Evolutionary conservation across 2,797 vertebrate genomes (phyloP).

Genomic region (Mycteria americana): DNA sequence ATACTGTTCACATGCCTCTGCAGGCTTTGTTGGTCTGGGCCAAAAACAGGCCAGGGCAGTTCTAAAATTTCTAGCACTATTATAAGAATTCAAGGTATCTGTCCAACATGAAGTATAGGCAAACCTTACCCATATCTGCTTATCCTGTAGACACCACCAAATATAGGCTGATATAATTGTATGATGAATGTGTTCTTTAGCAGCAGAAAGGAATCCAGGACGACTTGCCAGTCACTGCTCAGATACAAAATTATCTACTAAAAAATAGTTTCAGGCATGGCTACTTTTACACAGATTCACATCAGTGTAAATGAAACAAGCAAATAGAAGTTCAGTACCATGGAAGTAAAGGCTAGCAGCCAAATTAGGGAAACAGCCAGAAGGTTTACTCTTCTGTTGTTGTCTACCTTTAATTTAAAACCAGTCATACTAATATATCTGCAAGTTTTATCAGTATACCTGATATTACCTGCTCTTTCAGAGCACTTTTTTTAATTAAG

Average conservation of each 20-base stretch:
- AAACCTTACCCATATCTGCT: neutral
- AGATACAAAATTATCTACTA: neutral
- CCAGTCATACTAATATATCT: neutral
- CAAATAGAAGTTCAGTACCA: neutral
- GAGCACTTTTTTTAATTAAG: neutral
- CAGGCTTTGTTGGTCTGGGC: neutral
- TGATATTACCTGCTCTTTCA: neutral
- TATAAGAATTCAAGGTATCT: neutral
- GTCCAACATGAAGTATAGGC: neutral
- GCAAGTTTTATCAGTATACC: neutral
- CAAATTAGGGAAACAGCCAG: neutral
- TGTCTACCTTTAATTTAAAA: neutral
- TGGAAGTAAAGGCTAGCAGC: neutral
- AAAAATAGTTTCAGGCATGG: neutral
- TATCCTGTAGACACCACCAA: neutral
- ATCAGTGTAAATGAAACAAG: neutral
- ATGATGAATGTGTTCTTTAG: neutral
- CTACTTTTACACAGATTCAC: neutral
- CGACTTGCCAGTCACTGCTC: neutral
- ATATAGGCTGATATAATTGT: neutral
- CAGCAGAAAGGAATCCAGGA: neutral
- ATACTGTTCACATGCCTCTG: neutral
- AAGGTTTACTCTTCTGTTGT: neutral
- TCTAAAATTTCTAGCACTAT: neutral
- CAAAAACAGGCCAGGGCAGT: neutral